These are phyloP conservation scores for Coreoperca whiteheadi DNA, from an alignment of 2,113 vertebrate genomes.

Conservation along the genomic window DNA sequence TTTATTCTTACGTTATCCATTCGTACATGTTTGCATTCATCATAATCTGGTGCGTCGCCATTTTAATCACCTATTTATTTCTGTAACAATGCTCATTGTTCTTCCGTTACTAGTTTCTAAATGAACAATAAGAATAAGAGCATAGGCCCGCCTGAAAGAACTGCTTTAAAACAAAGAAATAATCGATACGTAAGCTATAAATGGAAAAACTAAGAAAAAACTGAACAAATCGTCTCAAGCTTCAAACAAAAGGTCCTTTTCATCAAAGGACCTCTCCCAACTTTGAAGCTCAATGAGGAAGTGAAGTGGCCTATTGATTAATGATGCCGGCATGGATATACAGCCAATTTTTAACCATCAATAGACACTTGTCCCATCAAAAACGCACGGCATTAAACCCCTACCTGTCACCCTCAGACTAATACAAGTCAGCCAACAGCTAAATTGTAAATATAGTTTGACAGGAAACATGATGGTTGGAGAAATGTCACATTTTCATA, in stretches of 20 bases:
- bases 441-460: neutral
- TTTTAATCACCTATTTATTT: slow-evolving; percentile 1
- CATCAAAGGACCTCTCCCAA: neutral
- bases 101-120: neutral
- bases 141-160: neutral
- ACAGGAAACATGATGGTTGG: neutral
- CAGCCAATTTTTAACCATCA: slow-evolving; percentile 31
- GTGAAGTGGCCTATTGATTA: slow-evolving; percentile 52
- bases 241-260: slow-evolving; percentile 1
- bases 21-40: neutral
- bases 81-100: neutral
- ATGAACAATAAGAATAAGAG: neutral
- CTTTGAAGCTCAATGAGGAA: slow-evolving; percentile 26
- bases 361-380: slow-evolving; percentile 20
- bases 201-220: neutral
- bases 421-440: neutral
- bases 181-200: neutral
- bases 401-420: neutral
- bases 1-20: neutral
- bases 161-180: neutral
- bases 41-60: neutral
- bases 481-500: neutral
- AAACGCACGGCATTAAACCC: slow-evolving; percentile 14
- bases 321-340: slow-evolving; percentile 10
- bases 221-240: neutral